Base-by-base conservation (phyloP, 2,797 vertebrate genomes). In the Lagodon rhomboides region DNA sequence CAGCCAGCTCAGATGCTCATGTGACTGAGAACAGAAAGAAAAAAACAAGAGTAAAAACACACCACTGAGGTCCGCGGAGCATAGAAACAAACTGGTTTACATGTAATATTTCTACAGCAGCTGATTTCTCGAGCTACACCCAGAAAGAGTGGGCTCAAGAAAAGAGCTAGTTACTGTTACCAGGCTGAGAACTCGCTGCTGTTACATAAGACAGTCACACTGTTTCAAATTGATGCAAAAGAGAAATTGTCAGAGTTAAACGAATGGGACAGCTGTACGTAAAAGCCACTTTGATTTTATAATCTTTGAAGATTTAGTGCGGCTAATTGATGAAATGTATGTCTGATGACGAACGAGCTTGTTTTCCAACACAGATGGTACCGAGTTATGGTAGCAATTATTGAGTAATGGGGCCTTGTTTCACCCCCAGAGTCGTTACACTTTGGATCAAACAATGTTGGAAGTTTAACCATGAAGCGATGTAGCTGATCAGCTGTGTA, bases 271-370 rank as follows among this genome's bases (percentile, higher is more conserved):
- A n/a, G 49, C 38, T 70, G 9, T 46, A 30, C 3, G 4, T 55
- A 47, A 64, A 65, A 51, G 15, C 12, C 22, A 3, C 3, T 73
- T 59, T 75, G 51, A 74, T 76, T 15, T 68, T n/a, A 49, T 47
- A 69, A 67, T 76, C 8, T 1, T 70, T 58, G 15, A 66, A 64
- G 25, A 74, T 65, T 64, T 22, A 60, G 58, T 7, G 18, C 50
- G 27, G 17, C 47, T 64, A 55, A 80, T 60, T 2, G 34, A 56
- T 8, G 59, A 68, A 41, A 50, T 61, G 30, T 41, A 61, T 16
- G 22, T 64, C 72, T 72, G 62, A 77, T 77, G 65, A 20, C 44
- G 60, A 73, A 80, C 41, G 46, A 59, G 50, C 58, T 44, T n/a
- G 22, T 51, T 62, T 64, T 68, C 63, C 17, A 61, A 20, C 27